Percentiles rank a stretch among this genome's conserved stretches.
These are phyloP conservation scores for Cryptocephalus primarius DNA, from an alignment of 2,888 invertebrate genomes.

Conservation along the genomic window DNA sequence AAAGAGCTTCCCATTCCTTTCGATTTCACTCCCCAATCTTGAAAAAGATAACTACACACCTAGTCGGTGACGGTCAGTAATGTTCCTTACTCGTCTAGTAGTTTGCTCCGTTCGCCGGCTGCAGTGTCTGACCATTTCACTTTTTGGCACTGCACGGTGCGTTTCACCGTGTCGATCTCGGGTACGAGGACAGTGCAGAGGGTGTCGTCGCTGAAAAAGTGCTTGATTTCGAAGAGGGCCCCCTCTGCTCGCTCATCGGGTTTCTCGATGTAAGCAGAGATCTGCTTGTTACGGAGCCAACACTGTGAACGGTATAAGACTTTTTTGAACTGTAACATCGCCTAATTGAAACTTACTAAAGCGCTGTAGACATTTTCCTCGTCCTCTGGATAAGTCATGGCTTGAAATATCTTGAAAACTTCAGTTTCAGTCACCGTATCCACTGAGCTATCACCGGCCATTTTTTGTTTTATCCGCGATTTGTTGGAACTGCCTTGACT, in stretches of 20 bases:
- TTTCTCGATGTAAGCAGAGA: constrained; percentile 16
- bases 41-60: constrained; percentile 1
- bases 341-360: constrained; percentile 17
- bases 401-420: constrained; percentile 21
- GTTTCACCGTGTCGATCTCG: constrained; percentile 18
- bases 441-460: not conserved
- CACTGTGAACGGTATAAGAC: constrained; percentile 16
- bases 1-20: constrained; percentile 38
- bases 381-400: constrained; percentile 27
- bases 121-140: not conserved
- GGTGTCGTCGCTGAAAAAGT: constrained; percentile 7
- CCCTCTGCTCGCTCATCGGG: constrained; percentile 7
- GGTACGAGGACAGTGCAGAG: constrained; percentile 14
- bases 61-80: no score
- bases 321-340: not conserved
- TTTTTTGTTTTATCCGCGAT: constrained; percentile 4
- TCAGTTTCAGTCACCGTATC: constrained; percentile 3
- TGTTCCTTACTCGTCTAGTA: no score
- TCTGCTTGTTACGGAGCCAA: constrained; percentile 22
- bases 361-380: constrained; percentile 20
- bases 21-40: constrained; percentile 40
- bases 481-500: not conserved
- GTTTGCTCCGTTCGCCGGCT: not conserved
- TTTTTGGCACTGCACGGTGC: not conserved
- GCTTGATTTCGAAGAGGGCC: constrained; percentile 8